phyloP scores from a whole-genome alignment of 2,888 invertebrate species.

The Eupelmus urozonus region DNA sequence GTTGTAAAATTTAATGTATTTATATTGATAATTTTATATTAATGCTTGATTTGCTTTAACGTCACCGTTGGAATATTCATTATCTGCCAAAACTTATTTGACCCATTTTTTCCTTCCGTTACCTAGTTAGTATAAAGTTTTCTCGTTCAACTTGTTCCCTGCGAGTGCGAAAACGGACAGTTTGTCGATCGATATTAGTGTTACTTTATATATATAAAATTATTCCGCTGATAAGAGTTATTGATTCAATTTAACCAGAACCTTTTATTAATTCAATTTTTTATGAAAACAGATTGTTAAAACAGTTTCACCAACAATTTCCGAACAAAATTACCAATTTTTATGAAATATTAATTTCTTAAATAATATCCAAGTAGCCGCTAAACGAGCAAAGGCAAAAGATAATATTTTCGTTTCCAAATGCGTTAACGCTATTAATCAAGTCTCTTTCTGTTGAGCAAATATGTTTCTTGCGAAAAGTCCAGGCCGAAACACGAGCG shows the following conservation, averaged over 20 bases:
- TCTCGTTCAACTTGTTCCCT: constrained; percentile 25
- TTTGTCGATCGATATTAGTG: constrained; percentile 22
- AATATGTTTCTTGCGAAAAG: background rate
- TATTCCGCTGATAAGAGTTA: no score
- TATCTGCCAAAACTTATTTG: constrained; percentile 8
- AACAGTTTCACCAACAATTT: no score
- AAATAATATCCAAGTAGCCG: no score
- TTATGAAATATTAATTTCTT: no score
- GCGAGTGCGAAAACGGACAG: constrained; percentile 13
- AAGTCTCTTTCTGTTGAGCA: background rate
- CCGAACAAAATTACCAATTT: no score
- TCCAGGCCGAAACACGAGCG: background rate
- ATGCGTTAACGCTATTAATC: background rate
- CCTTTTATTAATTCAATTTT: no score
- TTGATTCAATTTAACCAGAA: background rate
- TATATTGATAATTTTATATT: no score
- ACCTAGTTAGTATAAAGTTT: constrained; percentile 8
- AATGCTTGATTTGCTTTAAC: no score
- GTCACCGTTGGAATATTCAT: no score
- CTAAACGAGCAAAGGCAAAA: background rate
- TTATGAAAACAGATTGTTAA: no score
- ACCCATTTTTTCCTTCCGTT: constrained; percentile 14
- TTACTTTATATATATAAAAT: background rate
- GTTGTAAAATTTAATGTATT: no score
- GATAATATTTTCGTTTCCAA: background rate